phyloP scores from a whole-genome alignment of 2,888 invertebrate genomes.

The Lobophora halterata region DNA sequence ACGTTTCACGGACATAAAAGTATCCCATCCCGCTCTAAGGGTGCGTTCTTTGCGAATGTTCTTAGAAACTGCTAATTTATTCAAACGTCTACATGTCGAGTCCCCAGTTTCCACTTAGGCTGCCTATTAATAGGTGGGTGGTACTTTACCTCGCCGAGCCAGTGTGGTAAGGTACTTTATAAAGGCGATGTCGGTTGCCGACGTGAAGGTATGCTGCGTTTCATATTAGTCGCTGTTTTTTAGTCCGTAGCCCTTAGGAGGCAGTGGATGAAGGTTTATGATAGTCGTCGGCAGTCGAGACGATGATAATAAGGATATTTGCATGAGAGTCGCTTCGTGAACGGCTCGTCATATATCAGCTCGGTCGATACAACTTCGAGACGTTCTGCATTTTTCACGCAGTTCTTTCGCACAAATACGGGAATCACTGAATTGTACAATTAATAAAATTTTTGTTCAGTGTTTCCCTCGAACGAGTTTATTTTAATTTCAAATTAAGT shows the following conservation, averaged over 20 bases:
- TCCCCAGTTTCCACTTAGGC: slow-evolving; percentile 32
- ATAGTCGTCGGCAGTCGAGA: background rate
- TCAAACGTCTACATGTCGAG: slow-evolving; percentile 16
- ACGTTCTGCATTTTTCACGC: no score
- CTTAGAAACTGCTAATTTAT: slow-evolving; percentile 10
- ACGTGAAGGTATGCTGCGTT: slow-evolving; percentile 44
- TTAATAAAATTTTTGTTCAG: no score
- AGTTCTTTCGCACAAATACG: no score
- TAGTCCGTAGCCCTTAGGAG: slow-evolving; percentile 7
- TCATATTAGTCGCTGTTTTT: slow-evolving; percentile 17
- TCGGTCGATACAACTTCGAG: no score
- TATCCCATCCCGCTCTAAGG: background rate
- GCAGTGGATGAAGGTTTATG: slow-evolving; percentile 3
- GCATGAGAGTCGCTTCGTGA: no score
- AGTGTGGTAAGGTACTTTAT: slow-evolving; percentile 40
- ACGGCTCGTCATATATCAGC: no score
- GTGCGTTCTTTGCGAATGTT: background rate
- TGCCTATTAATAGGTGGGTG: slow-evolving; percentile 27
- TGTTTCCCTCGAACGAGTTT: no score
- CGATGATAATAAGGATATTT: no score
- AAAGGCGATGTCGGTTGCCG: slow-evolving; percentile 27
- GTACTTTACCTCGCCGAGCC: slow-evolving; percentile 31
- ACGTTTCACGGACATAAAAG: background rate
- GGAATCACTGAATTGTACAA: no score
- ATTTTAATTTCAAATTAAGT: no score